These are phyloP conservation scores for Corvus hawaiiensis DNA, from an alignment of 2,113 vertebrate genomes.

Conservation along the genomic window DNA sequence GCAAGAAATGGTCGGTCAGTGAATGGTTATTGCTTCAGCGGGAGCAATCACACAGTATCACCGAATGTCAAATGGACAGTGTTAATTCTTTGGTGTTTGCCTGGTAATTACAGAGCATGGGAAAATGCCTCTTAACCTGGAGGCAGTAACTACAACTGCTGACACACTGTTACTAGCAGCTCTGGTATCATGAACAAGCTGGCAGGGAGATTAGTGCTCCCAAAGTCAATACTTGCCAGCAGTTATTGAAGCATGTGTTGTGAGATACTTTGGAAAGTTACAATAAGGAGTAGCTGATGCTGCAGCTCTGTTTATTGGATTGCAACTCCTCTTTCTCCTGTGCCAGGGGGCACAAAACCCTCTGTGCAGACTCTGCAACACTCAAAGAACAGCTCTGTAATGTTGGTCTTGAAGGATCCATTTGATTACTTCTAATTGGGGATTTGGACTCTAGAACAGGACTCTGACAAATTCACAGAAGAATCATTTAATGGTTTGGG, in stretches of 20 bases:
- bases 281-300: background rate
- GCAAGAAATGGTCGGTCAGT: background rate
- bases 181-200: background rate
- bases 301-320: background rate
- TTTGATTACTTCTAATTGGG: background rate
- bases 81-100: slow-evolving; percentile 31
- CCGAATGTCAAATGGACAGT: background rate
- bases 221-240: slow-evolving; percentile 1
- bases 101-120: slow-evolving; percentile 34
- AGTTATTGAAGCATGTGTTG: background rate
- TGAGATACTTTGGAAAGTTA: background rate
- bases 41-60: slow-evolving; percentile 35
- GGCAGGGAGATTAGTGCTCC: background rate
- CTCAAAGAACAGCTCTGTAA: background rate
- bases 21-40: background rate
- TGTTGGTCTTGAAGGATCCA: background rate
- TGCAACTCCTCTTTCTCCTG: background rate
- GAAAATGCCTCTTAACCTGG: background rate
- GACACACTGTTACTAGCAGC: background rate
- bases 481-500: background rate
- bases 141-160: background rate
- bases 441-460: background rate
- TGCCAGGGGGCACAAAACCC: background rate
- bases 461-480: background rate
- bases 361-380: background rate